Percentiles rank a stretch among this genome's conserved stretches.
These are phyloP conservation scores for Mirounga angustirostris DNA, from an alignment of 2,113 vertebrate species.

Conservation along the genomic window DNA sequence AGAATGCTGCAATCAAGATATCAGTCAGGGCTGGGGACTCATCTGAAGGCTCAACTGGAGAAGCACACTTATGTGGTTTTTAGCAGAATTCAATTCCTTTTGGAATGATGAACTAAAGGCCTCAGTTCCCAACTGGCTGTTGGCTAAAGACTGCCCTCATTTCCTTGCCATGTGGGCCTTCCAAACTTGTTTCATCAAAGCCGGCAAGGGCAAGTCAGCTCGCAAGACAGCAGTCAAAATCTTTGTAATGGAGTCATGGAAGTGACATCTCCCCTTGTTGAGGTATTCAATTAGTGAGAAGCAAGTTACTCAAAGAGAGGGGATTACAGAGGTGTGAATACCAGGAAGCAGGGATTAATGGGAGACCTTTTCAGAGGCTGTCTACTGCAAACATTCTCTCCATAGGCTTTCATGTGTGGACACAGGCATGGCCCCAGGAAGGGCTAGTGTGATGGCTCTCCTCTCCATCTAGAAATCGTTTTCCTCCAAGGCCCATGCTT, in stretches of 20 bases:
- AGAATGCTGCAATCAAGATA: not conserved
- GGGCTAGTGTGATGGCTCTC: accelerated
- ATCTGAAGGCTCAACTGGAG: not conserved
- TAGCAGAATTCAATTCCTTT: not conserved
- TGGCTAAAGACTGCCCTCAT: not conserved
- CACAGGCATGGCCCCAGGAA: no score
- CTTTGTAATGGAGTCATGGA: not conserved
- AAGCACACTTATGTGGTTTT: accelerated
- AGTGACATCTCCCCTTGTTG: not conserved
- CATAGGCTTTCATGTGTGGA: not conserved
- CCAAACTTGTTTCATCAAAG: not conserved
- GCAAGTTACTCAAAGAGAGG: no score
- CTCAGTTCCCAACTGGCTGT: not conserved
- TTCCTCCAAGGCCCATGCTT: not conserved
- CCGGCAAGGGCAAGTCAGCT: not conserved
- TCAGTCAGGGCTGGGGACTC: not conserved
- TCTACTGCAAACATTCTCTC: not conserved
- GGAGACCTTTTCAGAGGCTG: not conserved
- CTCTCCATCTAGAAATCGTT: not conserved
- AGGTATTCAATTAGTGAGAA: not conserved
- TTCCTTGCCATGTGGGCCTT: not conserved
- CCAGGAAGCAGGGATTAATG: not conserved
- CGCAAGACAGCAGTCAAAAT: not conserved
- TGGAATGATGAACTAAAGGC: not conserved
- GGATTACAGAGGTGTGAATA: not conserved